Conservation (phyloP, 2,888 invertebrate species). For the Agrochola lychnidis region DNA sequence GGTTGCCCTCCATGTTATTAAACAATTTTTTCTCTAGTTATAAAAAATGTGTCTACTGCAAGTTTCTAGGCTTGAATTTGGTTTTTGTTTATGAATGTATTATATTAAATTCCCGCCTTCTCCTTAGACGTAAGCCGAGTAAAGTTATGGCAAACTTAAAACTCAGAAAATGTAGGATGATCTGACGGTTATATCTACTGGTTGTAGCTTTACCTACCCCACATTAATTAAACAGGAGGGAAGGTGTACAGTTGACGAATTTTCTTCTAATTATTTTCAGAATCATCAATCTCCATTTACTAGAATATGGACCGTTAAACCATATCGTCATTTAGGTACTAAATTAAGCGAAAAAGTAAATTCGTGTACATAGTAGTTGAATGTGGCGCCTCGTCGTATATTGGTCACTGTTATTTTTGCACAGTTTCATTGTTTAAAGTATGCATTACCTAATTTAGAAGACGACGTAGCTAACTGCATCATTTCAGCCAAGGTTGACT, state of each 20-base stretch:
- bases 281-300: background rate
- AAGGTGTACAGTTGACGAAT: background rate
- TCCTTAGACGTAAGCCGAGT: background rate
- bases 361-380: background rate
- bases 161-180: background rate
- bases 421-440: slow-evolving; percentile 31
- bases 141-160: background rate
- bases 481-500: slow-evolving; percentile 48
- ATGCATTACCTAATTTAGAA: slow-evolving; percentile 35
- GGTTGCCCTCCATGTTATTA: background rate
- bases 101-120: background rate
- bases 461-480: slow-evolving; percentile 43
- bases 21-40: background rate
- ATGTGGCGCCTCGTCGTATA: slow-evolving; percentile 5
- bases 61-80: background rate
- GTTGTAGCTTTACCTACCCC: background rate
- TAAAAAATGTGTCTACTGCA: background rate
- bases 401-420: slow-evolving; percentile 29
- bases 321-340: background rate
- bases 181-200: background rate
- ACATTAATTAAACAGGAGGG: background rate
- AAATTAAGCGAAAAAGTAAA: background rate
- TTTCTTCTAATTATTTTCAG: background rate
- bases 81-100: background rate
- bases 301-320: no score